Evolutionary conservation across 2,797 vertebrate species (phyloP).

Genomic region (Caiman crocodilus): DNA sequence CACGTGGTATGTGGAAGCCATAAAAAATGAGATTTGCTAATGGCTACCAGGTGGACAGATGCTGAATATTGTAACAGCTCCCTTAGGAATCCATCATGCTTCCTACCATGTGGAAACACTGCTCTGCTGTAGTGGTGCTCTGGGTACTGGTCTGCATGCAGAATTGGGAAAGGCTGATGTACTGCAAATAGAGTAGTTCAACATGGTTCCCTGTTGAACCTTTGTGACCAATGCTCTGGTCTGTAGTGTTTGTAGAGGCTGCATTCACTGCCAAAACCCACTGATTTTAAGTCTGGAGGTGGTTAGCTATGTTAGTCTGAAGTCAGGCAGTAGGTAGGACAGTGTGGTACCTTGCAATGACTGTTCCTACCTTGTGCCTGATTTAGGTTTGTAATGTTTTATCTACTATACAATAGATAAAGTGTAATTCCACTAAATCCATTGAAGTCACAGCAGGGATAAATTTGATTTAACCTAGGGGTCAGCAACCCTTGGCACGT

Average conservation of each 20-base stretch:
- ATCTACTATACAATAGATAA: background rate
- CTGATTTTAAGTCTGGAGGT: too few relatives aligned
- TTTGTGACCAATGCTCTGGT: rapidly evolving
- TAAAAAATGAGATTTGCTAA: background rate
- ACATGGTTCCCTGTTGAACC: background rate
- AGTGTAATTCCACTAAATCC: rapidly evolving
- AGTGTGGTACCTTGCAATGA: too few relatives aligned
- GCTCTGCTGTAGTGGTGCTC: background rate
- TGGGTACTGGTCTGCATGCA: background rate
- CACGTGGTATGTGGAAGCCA: background rate
- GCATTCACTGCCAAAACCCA: background rate
- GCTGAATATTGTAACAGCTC: background rate
- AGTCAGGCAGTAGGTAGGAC: too few relatives aligned
- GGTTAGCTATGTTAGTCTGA: too few relatives aligned
- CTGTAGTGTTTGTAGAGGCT: background rate
- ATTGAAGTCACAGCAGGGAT: background rate
- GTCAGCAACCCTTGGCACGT: too few relatives aligned
- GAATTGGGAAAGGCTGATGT: background rate
- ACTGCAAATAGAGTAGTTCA: background rate
- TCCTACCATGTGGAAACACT: background rate
- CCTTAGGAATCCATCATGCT: background rate
- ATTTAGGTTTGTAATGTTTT: background rate
- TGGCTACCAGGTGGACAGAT: background rate
- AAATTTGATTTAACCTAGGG: background rate
- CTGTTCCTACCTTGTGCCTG: background rate